Conservation (phyloP, 2,888 invertebrate genomes). For the Drosophila melanosoma region DNA sequence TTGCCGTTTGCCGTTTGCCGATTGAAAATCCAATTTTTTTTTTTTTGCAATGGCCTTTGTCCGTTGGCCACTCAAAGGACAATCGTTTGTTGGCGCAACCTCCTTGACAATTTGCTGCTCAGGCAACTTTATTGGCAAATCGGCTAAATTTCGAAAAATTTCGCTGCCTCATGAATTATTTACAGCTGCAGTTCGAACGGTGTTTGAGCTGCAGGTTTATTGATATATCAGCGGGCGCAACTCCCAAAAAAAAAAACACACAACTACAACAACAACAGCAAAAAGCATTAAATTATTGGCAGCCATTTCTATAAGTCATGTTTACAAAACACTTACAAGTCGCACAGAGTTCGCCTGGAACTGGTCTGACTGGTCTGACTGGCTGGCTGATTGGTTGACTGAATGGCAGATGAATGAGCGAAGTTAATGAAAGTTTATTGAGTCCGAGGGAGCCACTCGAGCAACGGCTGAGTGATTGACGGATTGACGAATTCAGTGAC, state of each 20-base stretch:
- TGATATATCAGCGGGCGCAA: conserved; percentile 26
- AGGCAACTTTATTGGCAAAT: conserved; percentile 29
- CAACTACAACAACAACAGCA: conserved; percentile 12
- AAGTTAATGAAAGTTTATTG: conserved; percentile 76
- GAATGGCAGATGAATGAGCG: conserved; percentile 54
- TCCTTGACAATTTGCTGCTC: conserved; percentile 38
- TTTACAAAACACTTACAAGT: conserved; percentile 76
- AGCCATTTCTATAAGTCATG: conserved; percentile 64
- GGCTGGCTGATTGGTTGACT: conserved; percentile 46
- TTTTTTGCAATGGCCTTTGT: conserved; percentile 61
- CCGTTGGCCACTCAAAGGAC: conserved; percentile 20
- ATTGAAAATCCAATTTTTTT: conserved; percentile 33
- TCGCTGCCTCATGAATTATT: conserved; percentile 54
- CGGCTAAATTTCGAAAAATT: conserved; percentile 16
- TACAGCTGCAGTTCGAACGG: conserved; percentile 32
- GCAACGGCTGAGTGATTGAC: conserved; percentile 18
- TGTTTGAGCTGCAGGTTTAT: conserved; percentile 12
- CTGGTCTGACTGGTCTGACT: conserved; percentile 5
- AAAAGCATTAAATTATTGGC: conserved; percentile 53
- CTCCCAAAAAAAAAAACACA: conserved; percentile 21
- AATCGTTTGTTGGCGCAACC: conserved; percentile 6
- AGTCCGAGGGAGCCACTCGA: conserved; percentile 59
- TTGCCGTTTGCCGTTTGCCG: conserved; percentile 10
- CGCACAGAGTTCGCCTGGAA: conserved; percentile 17
- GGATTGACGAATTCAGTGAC: conserved; percentile 38